phyloP scores from a whole-genome alignment of 1,140 invertebrate genomes.

The Calephelis virginiensis region DNA sequence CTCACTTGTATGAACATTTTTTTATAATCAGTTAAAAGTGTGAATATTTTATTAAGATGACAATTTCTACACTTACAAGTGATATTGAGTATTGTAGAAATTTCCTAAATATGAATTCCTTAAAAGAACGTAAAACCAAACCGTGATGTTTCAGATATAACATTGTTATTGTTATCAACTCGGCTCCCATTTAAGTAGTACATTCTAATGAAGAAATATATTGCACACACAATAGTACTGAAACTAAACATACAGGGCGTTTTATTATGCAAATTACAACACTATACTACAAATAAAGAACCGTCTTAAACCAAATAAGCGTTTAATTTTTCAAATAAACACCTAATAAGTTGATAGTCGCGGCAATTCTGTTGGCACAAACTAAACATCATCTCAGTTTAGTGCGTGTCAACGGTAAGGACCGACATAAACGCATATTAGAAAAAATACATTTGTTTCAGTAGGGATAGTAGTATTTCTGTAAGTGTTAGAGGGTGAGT shows the following conservation, averaged over 20 bases:
- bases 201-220: not conserved
- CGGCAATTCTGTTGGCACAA: not conserved
- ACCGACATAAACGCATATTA: not conserved
- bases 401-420: not conserved
- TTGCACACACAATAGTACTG: slow-evolving; percentile 3
- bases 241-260: slow-evolving; percentile 9
- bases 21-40: too few relatives aligned
- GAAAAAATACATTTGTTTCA: not conserved
- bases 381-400: not conserved
- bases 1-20: too few relatives aligned
- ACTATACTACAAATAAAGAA: slow-evolving; percentile 7
- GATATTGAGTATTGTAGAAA: too few relatives aligned
- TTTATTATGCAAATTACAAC: slow-evolving; percentile 16
- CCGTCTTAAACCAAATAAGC: slow-evolving; percentile 1
- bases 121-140: too few relatives aligned
- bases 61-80: too few relatives aligned
- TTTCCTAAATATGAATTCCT: too few relatives aligned
- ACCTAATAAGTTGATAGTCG: not conserved
- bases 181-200: not conserved
- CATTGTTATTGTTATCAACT: not conserved
- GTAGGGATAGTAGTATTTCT: not conserved
- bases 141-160: too few relatives aligned
- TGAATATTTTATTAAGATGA: too few relatives aligned
- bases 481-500: not conserved
- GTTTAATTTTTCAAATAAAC: slow-evolving; percentile 6